Evolutionary conservation across 92 coral and sea anemone genomes (phyloP), one percentile per base, ranked within the genome.

Genomic region (Micromussa lordhowensis): DNA sequence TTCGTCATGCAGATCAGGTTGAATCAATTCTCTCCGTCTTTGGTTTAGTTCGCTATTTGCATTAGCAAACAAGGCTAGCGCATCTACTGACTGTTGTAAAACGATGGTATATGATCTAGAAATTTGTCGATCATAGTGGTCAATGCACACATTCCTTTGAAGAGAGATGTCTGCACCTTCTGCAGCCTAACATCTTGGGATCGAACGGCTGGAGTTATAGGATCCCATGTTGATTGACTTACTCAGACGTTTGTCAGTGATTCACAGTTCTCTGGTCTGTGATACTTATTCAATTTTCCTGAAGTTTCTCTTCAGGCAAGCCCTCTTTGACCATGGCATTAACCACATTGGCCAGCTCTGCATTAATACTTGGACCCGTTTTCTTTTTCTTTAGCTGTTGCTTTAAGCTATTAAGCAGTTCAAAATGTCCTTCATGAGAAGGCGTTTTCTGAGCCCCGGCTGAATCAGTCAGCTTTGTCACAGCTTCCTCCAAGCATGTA

Each of bases 101-200:
- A 55, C 44, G 75, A 68, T 32, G 87, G n/a, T 61, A 87, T 18
- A 40, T 87, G 84, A 19, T 77, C 91, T 53, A 82, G 80, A n/a
- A 71, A 35, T 69, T 49, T 78, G 78, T 84, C 82, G 49, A 75
- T 53, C 73, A 68, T 70, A 64, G 87, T 54, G 5, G 85, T 35
- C 53, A 87, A 73, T 24, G 91, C 91, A 10, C 78, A 76, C 88
- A 91, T 87, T 24, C 93, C 87, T 86, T 82, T 80, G 77, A 76
- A 51, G 55, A 86, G 22, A 21, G 89, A 86, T n/a, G n/a, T n/a
- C n/a, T n/a, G n/a, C n/a, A n/a, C n/a, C n/a, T n/a, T n/a, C n/a
- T n/a, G n/a, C n/a, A 85, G 48, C 79, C 63, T 80, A 35, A 90
- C 86, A 57, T 93, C 91, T 68, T 93, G 93, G 36, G 91, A 93